Percentiles rank a stretch among this genome's conserved stretches.
Conservation (phyloP, 1,140 invertebrate genomes). For the Arion vulgaris region DNA sequence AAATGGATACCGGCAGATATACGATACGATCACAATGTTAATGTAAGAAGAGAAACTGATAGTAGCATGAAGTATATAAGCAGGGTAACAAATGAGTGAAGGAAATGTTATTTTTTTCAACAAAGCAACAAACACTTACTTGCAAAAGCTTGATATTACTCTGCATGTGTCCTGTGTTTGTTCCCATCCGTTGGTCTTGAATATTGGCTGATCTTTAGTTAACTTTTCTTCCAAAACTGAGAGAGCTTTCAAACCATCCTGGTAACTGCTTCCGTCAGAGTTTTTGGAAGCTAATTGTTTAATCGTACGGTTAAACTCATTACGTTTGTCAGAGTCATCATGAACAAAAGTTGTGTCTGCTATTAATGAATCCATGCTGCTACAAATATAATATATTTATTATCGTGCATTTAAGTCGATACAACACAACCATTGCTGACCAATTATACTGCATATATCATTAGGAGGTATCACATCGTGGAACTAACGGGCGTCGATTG, state of each 20-base stretch:
- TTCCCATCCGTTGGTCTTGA: slow-evolving; percentile 2
- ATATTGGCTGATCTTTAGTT: background rate
- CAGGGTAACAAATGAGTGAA: no score
- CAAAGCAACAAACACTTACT: background rate
- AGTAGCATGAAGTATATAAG: no score
- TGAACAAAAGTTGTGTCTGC: background rate
- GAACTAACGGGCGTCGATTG: no score
- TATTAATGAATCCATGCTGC: slow-evolving; percentile 10
- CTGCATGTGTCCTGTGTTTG: background rate
- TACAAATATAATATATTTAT: no score
- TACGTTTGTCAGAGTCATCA: background rate
- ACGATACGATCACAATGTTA: no score
- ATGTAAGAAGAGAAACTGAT: no score
- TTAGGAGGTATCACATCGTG: no score
- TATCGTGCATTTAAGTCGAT: no score
- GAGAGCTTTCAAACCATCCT: slow-evolving; percentile 5
- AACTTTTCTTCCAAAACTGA: slow-evolving; percentile 3
- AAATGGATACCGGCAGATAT: no score
- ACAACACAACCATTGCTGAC: no score
- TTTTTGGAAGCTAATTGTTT: background rate
- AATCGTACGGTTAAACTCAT: background rate
- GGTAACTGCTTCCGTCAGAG: background rate
- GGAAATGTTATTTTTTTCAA: no score
- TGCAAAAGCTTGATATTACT: background rate
- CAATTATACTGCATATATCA: no score